A percentile compares a stretch with the other conserved stretches of the same genome.
Evolutionary conservation across 35 echinoderm and acorn worm species (phyloP).

Genomic region (Chiridota heheva): DNA sequence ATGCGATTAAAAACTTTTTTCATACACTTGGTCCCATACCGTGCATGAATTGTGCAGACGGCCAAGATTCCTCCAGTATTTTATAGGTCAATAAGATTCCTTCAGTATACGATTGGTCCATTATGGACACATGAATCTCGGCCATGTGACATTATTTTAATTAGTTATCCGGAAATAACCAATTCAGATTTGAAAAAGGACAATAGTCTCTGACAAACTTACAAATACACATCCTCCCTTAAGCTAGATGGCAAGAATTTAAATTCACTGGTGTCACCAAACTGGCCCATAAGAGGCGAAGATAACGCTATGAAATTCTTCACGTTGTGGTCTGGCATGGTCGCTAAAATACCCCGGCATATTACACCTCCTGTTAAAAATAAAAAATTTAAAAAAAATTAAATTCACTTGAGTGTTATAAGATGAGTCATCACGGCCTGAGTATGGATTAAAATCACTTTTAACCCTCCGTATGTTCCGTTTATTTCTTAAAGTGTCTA

Average conservation of each 20-base stretch:
- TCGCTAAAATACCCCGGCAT: slow-evolving; percentile 58
- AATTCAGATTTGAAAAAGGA: neutral
- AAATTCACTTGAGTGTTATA: no score
- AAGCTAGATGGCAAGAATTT: neutral
- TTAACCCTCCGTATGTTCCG: no score
- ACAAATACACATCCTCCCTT: slow-evolving; percentile 31
- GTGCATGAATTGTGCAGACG: no score
- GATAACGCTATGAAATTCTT: slow-evolving; percentile 69
- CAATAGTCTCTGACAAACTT: no score
- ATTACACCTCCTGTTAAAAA: slow-evolving; percentile 66
- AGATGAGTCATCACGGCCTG: no score
- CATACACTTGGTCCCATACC: no score
- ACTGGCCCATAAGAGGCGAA: slow-evolving; percentile 72
- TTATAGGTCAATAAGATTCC: neutral
- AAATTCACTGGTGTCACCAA: slow-evolving; percentile 46
- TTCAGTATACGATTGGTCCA: neutral
- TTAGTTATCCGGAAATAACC: neutral
- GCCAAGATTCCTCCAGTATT: no score
- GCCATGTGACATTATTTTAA: neutral
- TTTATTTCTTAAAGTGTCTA: no score
- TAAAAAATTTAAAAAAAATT: neutral
- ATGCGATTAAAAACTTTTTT: no score
- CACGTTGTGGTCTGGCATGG: slow-evolving; percentile 64
- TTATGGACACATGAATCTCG: neutral
- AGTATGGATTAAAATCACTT: no score